A percentile compares a stretch with the other conserved stretches of the same genome.
Conservation (phyloP, 2,113 vertebrate genomes). For the Aplodontia rufa region DNA sequence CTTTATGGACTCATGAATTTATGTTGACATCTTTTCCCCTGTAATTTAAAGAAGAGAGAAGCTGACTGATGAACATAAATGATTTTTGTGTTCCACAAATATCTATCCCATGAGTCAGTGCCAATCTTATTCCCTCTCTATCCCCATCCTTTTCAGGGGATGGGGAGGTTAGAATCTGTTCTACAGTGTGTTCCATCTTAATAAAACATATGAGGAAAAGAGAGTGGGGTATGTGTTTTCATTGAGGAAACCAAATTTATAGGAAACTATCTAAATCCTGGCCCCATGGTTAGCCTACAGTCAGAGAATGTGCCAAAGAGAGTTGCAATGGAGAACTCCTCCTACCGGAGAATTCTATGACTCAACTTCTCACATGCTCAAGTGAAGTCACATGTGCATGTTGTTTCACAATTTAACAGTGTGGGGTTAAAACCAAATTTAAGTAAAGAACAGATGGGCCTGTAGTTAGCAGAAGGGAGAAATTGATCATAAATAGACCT, state of each 20-base stretch:
- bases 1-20: not conserved
- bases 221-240: not conserved
- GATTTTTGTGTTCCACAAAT: not conserved
- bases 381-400: constrained; percentile 8
- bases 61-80: not conserved
- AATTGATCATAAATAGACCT: constrained; percentile 57
- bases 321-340: not conserved
- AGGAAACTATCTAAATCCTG: not conserved
- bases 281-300: not conserved
- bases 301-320: not conserved
- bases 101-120: not conserved
- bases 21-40: not conserved
- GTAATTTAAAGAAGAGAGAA: not conserved
- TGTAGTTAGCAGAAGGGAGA: constrained; percentile 40
- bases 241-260: not conserved
- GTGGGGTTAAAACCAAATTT: constrained; percentile 69
- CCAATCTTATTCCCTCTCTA: not conserved
- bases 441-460: constrained; percentile 67
- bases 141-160: not conserved
- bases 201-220: not conserved
- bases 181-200: not conserved
- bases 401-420: constrained; percentile 70
- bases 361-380: not conserved
- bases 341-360: not conserved
- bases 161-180: not conserved